Percentiles rank a stretch among this genome's conserved stretches.
These are phyloP conservation scores for Myotis vivesi DNA, from an alignment of 2,797 vertebrate species.

Conservation along the genomic window DNA sequence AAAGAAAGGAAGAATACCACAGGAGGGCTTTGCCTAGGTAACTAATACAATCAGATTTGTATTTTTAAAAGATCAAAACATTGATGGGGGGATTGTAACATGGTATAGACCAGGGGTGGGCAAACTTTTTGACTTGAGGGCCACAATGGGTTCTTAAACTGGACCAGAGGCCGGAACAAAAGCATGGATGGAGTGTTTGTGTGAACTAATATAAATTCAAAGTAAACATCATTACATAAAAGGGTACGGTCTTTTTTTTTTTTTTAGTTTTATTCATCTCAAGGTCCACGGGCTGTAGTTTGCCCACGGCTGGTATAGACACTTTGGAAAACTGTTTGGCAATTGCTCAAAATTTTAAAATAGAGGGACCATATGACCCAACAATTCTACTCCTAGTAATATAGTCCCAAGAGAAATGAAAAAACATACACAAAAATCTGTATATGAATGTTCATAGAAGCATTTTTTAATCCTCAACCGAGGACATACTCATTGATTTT, in stretches of 20 bases:
- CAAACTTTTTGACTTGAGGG: no score
- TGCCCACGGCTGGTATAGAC: not conserved
- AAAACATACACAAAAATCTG: constrained; percentile 1
- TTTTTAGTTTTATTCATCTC: no score
- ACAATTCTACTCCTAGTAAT: not conserved
- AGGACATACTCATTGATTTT: no score
- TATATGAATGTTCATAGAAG: not conserved
- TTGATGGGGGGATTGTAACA: not conserved
- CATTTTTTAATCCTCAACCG: not conserved
- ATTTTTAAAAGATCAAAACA: no score
- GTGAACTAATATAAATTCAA: no score
- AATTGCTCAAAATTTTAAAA: no score
- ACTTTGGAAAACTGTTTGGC: not conserved
- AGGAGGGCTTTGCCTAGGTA: not conserved
- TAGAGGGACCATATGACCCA: not conserved
- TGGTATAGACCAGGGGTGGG: not conserved
- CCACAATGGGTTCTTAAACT: no score
- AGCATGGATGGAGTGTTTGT: no score
- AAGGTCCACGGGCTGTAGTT: no score
- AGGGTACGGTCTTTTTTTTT: no score
- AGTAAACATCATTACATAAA: no score
- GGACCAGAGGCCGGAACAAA: no score
- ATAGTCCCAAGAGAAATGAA: not conserved
- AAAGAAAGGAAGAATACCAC: not conserved
- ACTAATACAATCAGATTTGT: not conserved